Base-by-base conservation (phyloP, 2,113 vertebrate species). In the Corythoichthys intestinalis region DNA sequence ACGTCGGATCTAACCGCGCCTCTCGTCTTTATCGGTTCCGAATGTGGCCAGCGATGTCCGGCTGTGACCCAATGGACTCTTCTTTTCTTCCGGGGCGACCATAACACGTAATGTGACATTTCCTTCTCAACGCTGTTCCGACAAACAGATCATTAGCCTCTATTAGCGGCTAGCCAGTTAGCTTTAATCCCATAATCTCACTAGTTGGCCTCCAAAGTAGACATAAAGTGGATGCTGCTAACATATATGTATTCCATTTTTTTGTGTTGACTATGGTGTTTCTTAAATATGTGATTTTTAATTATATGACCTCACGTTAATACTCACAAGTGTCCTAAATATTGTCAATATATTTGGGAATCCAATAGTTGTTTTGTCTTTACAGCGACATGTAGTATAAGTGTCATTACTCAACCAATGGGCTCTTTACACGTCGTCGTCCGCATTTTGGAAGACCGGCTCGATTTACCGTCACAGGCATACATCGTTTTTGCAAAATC, bases 121-220 rank as follows among this genome's bases (percentile, higher is more conserved):
- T 84, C 44, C 39, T 71, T 68, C 60, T 53, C 58, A 52, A 34
- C 20, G n/a, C 64, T 50, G 70, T 67, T 60, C 66, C 37, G 3
- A 52, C 1, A 2, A 46, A n/a, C 6, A 47, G 52, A 62, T 4
- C 59, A 34, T 69, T 85, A 83, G 84, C 79, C 73, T 69, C n/a
- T 73, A 74, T 68, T 14, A 0, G 52, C 2, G 75, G 74, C 72
- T 86, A 84, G 11, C 54, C 14, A 1, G 53, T 74, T 87, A 89
- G 74, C 71, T 71, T 41, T 91, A 91, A 89, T 91, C 87, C 68
- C 48, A 68, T 92, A 89, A 92, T 89, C 90, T 87, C 58, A 68
- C 39, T 48, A 67, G 70, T 75, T 72, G 73, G 70, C 39, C 37
- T 9, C 44, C 60, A 63, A 46, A 34, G 5, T 7, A 63, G 4